Evolutionary conservation across 2,113 vertebrate species (phyloP), one percentile per base, ranked within the genome.

Genomic region (Aphyosemion australe): DNA sequence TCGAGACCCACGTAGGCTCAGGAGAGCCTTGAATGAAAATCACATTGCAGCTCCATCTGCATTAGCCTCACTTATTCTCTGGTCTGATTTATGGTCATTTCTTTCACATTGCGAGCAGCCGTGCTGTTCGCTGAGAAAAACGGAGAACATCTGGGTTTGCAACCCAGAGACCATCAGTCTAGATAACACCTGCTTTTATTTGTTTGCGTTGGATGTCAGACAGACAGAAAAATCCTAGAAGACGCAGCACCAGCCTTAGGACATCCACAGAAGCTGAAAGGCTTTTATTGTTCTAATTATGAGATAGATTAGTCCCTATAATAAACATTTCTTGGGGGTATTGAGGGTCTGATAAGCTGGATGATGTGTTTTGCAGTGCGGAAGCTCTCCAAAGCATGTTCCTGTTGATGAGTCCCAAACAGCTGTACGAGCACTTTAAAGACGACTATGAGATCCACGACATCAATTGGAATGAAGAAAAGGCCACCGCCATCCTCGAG

Each of bases 341-440:
- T 42, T 21, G 32, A 4, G 46, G 13, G 21, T 46, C 12, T 26
- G 13, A 58, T 51, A 20, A 76, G 15, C 57, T 68, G 60, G 19
- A 64, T 42, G 69, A 61, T 80, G 62, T 84, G 31, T 74, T 72
- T 73, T 54, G 21, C 89, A 99, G 97, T 14, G 96, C 96, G 0
- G 96, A 98, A 90, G 97, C 97, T 80, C 92, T 99, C 67, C 97
- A 99, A 89, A 98, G 94, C 82, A 99, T 97, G 93, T 98, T 96
- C 91, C 94, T 99, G 78, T 92, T 99, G 60, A 99, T 99, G 97
- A 99, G 97, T 70, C 95, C 97, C 8, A 96, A 95, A 64, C 97
- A 99, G 89, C 94, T 99, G 18, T 98, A 95, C 0, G 96, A 99
- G 85, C 97, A 99, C 88, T 99, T 97, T 92, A 96, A 96, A 79